phyloP scores from a whole-genome alignment of 2,888 invertebrate species.

The Serripes groenlandicus region DNA sequence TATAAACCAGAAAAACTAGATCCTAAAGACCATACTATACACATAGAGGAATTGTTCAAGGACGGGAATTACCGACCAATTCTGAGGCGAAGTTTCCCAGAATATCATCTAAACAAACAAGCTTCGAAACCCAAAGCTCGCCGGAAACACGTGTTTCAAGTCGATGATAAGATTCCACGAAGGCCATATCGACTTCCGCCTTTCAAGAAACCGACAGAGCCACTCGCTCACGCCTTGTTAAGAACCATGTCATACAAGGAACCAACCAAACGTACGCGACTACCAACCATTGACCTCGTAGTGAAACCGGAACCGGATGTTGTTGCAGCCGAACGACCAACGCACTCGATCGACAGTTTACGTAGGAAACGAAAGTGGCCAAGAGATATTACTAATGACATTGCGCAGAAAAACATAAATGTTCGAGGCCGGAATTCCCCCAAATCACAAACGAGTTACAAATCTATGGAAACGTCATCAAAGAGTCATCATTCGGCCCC shows the following conservation, averaged over 20 bases:
- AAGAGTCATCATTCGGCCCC: neutral
- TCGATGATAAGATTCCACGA: neutral
- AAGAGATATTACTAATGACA: neutral
- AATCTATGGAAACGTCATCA: neutral
- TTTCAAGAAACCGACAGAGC: slow-evolving; percentile 48
- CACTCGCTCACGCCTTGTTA: slow-evolving; percentile 47
- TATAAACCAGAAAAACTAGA: neutral
- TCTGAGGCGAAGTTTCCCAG: neutral
- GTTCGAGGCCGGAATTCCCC: slow-evolving; percentile 1
- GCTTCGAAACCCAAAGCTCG: neutral
- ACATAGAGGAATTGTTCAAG: slow-evolving; percentile 4
- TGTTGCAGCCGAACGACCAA: neutral
- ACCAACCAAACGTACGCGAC: slow-evolving; percentile 24
- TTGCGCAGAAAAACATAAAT: no score
- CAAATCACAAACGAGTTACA: neutral
- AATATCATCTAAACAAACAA: neutral
- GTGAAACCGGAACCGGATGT: neutral
- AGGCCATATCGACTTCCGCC: slow-evolving; percentile 18
- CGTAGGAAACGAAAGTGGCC: no score
- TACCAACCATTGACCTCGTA: slow-evolving; percentile 1
- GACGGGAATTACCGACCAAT: slow-evolving; percentile 8
- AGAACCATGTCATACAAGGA: slow-evolving; percentile 50
- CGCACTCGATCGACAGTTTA: no score
- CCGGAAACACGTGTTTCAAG: neutral
- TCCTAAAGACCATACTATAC: neutral